Evolutionary conservation across 2,797 vertebrate genomes (phyloP), one percentile per base, ranked within the genome.

Genomic region (Masticophis lateralis): DNA sequence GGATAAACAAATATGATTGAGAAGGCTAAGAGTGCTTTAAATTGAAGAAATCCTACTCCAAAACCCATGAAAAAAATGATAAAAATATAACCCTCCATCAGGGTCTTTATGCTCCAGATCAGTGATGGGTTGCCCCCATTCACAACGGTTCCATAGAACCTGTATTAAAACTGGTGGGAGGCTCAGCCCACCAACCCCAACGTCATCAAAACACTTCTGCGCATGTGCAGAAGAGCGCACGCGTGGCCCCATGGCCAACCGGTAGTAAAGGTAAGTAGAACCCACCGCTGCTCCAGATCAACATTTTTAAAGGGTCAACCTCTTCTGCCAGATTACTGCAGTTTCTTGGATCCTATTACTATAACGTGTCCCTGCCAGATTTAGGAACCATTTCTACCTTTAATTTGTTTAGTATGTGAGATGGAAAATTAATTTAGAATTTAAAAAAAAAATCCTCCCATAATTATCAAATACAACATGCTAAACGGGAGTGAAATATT

Each of bases 361-460:
- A 87, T 95, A 95, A 94, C 69, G 16, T 91, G 55, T 55, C 95
- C 37, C 92, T 2, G 2, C 10, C 92, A 43, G 96, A 94, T 88
- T 94, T 94, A 18, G 1, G 74, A 95, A 92, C 63, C 83, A 79
- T 95, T 97, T 97, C 96, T 88, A 96, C 87, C 86, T 97, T 94
- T 95, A 93, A 96, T 97, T 97, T 97, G 91, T 32, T 93, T 94
- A 88, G 90, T 57, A 96, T 63, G 93, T 97, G 95, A 97, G 43
- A 96, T 66, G 32, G 83, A 97, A 97, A 97, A 96, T 96, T 96
- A 96, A 95, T 97, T 95, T 95, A 94, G 94, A 96, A 96, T 22
- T 96, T 92, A 93, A 60, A 95, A 96, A 95, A 96, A 95, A 59
- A 63, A 89, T 93, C 74, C 63, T 92, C 10, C 43, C 60, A 18